Conservation (phyloP, 2,113 vertebrate genomes). For the Tachysurus fulvidraco region DNA sequence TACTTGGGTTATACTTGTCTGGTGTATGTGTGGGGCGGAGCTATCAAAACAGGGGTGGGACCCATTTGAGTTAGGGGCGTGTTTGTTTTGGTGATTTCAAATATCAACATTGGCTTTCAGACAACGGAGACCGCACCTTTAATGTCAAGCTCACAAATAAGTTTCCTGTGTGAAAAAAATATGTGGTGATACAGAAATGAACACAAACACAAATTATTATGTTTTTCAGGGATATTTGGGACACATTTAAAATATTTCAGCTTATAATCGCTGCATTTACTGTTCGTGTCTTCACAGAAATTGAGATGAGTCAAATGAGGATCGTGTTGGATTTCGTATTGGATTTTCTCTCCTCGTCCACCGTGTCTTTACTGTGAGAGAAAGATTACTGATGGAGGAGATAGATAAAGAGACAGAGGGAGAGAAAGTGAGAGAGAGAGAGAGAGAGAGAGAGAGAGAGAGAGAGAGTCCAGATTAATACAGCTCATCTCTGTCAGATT, state of each 20-base stretch:
- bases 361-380: conserved; percentile 72
- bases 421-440: conserved; percentile 69
- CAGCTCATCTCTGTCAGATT: background rate
- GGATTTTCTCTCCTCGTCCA: conserved; percentile 44
- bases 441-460: conserved; percentile 62
- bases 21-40: too few species aligned
- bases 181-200: background rate
- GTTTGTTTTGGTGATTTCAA: too few species aligned
- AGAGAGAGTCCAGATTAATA: background rate
- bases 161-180: background rate
- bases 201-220: background rate
- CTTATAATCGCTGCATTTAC: background rate
- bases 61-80: too few species aligned
- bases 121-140: too few species aligned
- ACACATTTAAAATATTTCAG: background rate
- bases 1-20: too few species aligned
- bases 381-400: conserved; percentile 75
- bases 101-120: too few species aligned
- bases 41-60: too few species aligned
- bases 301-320: background rate
- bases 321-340: conserved; percentile 14
- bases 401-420: conserved; percentile 60
- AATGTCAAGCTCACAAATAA: background rate
- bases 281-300: background rate
- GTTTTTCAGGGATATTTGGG: background rate